Evolutionary conservation across 2,113 vertebrate genomes (phyloP).

Genomic region (Eolophus roseicapilla): DNA sequence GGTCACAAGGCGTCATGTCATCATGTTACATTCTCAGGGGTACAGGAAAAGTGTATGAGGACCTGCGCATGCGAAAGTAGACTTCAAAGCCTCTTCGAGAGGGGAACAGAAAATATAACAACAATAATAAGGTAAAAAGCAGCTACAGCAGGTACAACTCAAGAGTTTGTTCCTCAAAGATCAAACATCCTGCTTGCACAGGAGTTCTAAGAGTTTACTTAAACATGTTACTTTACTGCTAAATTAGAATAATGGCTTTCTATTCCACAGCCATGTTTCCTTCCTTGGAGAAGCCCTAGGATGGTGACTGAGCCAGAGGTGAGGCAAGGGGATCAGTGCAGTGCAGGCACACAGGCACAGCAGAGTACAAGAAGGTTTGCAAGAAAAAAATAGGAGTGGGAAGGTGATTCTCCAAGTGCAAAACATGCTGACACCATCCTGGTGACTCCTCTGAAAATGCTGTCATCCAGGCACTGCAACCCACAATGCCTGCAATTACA

Average conservation of each 20-base stretch:
- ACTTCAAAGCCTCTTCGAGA: background rate
- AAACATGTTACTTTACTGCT: background rate
- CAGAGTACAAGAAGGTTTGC: background rate
- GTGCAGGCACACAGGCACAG: background rate
- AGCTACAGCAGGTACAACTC: background rate
- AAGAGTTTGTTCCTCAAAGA: background rate
- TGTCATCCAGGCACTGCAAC: background rate
- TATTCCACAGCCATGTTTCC: fast-evolving
- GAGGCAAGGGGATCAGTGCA: fast-evolving
- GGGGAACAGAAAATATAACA: background rate
- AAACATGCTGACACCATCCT: fast-evolving
- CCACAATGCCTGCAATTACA: fast-evolving
- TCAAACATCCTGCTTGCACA: background rate
- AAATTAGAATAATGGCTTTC: background rate
- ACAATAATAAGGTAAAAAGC: background rate
- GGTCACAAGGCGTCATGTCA: slow-evolving; percentile 44
- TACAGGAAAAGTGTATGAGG: background rate
- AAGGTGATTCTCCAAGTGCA: background rate
- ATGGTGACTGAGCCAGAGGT: background rate
- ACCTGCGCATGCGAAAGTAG: background rate
- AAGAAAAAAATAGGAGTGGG: background rate
- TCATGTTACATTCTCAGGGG: background rate
- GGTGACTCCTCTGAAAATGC: background rate
- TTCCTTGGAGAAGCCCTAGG: background rate
- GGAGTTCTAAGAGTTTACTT: background rate